phyloP scores from a whole-genome alignment of 2,888 invertebrate genomes.

The Oscheius sp. region DNA sequence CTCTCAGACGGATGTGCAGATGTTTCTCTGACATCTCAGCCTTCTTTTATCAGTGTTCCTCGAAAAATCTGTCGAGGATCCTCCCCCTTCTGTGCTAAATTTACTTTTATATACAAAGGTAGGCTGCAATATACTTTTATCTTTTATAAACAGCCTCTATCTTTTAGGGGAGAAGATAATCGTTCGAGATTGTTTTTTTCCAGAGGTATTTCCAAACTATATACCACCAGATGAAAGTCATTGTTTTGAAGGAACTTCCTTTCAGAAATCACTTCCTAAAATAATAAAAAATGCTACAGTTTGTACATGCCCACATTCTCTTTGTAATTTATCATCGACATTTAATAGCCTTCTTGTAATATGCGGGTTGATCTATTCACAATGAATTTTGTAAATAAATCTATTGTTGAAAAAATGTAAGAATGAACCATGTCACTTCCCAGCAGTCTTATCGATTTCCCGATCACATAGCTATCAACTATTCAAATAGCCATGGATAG shows the following conservation, averaged over 20 bases:
- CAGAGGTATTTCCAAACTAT: too few species aligned
- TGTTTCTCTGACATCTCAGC: slow-evolving; percentile 2
- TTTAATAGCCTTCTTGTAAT: neutral
- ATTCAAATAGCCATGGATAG: too few species aligned
- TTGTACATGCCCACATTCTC: neutral
- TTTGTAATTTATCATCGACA: neutral
- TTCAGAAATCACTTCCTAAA: neutral
- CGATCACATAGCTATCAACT: too few species aligned
- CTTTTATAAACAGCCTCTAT: neutral
- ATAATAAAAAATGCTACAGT: neutral
- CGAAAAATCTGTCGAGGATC: neutral
- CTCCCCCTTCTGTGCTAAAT: neutral
- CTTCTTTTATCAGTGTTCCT: slow-evolving; percentile 13
- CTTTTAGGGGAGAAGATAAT: slow-evolving; percentile 17
- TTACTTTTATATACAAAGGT: slow-evolving; percentile 17
- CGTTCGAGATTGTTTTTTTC: slow-evolving; percentile 5
- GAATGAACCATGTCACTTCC: too few species aligned
- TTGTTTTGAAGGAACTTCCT: neutral
- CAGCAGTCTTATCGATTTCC: neutral
- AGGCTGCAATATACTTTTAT: neutral
- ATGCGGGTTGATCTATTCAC: neutral
- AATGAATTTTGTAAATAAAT: neutral
- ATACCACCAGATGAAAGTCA: too few species aligned
- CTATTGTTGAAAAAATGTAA: too few species aligned
- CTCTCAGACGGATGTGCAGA: slow-evolving; percentile 18